Conservation (phyloP, 2,113 vertebrate species). For the Caloenas nicobarica region DNA sequence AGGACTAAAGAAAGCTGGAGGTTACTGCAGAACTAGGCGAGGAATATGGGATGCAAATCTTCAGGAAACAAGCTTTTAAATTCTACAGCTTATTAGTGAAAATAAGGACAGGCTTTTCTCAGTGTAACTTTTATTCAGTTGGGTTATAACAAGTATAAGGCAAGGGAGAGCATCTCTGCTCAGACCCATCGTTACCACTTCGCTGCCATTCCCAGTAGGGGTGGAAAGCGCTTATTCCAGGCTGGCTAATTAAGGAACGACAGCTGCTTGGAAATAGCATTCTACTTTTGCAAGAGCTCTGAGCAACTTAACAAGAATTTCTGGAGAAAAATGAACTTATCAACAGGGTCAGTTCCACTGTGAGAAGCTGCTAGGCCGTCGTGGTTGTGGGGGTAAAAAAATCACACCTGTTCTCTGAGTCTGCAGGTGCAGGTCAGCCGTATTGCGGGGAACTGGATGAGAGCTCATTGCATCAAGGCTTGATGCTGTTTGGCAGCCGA, state of each 20-base stretch:
- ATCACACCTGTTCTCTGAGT: background rate
- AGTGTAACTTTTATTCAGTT: background rate
- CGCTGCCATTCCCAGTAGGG: background rate
- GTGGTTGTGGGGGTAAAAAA: background rate
- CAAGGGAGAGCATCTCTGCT: background rate
- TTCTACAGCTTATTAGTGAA: background rate
- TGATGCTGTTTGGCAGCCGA: background rate
- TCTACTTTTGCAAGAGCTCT: conserved; percentile 20
- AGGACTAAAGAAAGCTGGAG: background rate
- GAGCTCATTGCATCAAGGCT: background rate
- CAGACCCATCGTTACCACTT: background rate
- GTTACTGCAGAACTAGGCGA: background rate
- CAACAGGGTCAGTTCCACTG: background rate
- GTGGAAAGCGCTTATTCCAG: background rate
- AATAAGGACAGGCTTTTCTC: background rate
- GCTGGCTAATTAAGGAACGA: conserved; percentile 40
- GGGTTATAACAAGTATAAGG: background rate
- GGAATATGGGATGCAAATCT: background rate
- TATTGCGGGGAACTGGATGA: background rate
- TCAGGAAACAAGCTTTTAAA: background rate
- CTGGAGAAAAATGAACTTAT: background rate
- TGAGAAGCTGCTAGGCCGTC: background rate
- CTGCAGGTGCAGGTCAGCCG: accelerated
- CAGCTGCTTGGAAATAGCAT: conserved; percentile 36
- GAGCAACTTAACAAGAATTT: conserved; percentile 36